These are phyloP conservation scores for Caradrina clavipalpis DNA, from an alignment of 2,888 invertebrate species.

Conservation along the genomic window DNA sequence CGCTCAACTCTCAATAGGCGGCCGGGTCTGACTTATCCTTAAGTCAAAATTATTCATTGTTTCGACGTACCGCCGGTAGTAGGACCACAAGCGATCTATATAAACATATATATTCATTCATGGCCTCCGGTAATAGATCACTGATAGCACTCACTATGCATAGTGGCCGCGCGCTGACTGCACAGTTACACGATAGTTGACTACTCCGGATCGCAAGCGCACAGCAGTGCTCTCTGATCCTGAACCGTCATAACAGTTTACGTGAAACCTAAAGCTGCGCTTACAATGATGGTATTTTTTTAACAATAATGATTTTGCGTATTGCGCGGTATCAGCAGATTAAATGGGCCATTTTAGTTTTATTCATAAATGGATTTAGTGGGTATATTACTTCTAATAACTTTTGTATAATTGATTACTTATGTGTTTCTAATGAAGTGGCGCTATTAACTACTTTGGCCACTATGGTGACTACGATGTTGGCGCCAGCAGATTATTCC, in stretches of 20 bases:
- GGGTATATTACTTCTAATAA: no score
- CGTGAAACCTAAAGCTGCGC: background rate
- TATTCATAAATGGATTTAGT: no score
- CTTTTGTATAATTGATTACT: no score
- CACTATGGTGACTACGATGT: no score
- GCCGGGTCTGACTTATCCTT: background rate
- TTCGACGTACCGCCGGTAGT: no score
- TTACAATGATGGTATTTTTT: no score
- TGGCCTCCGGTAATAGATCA: conserved; percentile 2
- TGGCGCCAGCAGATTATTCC: no score
- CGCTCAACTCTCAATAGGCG: background rate
- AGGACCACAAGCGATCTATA: background rate
- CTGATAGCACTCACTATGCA: conserved; percentile 5
- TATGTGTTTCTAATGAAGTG: no score
- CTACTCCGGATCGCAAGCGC: background rate
- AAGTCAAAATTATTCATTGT: background rate
- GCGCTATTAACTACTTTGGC: no score
- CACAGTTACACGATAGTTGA: conserved; percentile 5
- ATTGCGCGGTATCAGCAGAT: no score
- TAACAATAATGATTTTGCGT: no score
- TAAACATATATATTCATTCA: conserved; percentile 10
- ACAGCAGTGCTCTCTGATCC: background rate
- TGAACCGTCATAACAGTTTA: background rate
- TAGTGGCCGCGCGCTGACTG: background rate
- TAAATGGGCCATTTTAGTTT: no score